Base-by-base conservation (phyloP, 2,888 invertebrate genomes). In the Liopterus haemorrhoidalis region DNA sequence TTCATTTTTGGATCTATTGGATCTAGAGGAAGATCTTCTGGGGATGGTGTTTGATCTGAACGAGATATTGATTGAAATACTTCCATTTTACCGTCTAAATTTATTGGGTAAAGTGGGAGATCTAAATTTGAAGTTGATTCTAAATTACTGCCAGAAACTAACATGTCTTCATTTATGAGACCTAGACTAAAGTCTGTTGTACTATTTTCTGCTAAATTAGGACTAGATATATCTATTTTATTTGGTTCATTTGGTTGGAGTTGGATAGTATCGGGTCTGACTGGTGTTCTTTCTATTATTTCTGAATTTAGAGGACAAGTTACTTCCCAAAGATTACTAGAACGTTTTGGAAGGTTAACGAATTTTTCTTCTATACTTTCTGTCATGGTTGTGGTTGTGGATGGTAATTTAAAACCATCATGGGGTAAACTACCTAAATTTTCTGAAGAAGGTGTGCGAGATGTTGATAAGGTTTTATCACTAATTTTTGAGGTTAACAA, bases 1-100 rank as follows among this genome's bases (percentile, higher is more conserved):
- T 48, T 57, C 53, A 5, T 42, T 48, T 56, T 74, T 4, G 45
- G 39, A 25, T 39, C 38, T n/a, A 45, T 78, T 12, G 82, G 82
- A 63, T 89, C 89, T 24, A 89, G 68, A 0, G 89, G 89, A 39
- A 89, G 68, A 59, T 89, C 89, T 69, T 89, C 89, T 0, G 88
- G 84, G 1, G 88, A 89, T 1, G 89, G 88, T 1, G 88, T 88
- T 59, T 86, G 80, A 62, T 87, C 87, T 60, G 83, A 75, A 49
- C 82, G 64, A 54, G 59, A 58, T 14, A 63, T 49, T 1, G 52
- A 32, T 37, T 50, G 41, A 5, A 52, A 44, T 22, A 28, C 24
- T 21, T 49, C 44, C 64, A 50, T 66, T 70, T 33, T 66, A 54
- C 33, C 65, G 58, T 22, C 49, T 38, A 28, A 49, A 36, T 31